Percentiles rank a stretch among this genome's conserved stretches.
These are phyloP conservation scores for Micrasema longulum DNA, from an alignment of 1,140 invertebrate species.

Conservation along the genomic window DNA sequence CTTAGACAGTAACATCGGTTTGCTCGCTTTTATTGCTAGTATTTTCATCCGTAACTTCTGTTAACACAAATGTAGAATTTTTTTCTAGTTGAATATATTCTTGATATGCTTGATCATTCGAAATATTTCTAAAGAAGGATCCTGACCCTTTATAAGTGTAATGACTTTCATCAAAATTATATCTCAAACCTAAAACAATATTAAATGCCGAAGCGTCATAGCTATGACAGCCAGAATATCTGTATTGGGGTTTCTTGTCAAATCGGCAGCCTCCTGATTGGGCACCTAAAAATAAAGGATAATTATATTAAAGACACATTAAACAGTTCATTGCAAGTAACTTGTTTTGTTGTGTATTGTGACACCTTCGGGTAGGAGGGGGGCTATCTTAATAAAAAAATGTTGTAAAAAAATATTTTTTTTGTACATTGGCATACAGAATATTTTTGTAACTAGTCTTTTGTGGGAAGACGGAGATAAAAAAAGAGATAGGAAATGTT, in stretches of 20 bases:
- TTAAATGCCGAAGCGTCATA: slow-evolving; percentile 93
- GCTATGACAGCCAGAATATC: slow-evolving; percentile 92
- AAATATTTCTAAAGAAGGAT: slow-evolving; percentile 44
- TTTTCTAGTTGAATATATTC: slow-evolving; percentile 52
- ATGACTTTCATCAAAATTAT: slow-evolving; percentile 75
- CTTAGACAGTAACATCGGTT: slow-evolving; percentile 37
- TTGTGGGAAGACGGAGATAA: too few species aligned
- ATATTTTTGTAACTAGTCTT: too few species aligned
- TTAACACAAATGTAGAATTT: slow-evolving; percentile 47
- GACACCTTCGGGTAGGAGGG: too few species aligned
- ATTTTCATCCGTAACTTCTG: slow-evolving; percentile 50
- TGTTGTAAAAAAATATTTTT: too few species aligned
- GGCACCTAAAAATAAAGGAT: slow-evolving; percentile 70
- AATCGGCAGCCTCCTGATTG: slow-evolving; percentile 84
- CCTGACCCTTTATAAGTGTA: slow-evolving; percentile 57
- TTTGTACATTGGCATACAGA: too few species aligned
- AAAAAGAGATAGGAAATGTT: too few species aligned
- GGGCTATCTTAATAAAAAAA: too few species aligned
- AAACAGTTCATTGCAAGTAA: neutral
- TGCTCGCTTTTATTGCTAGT: slow-evolving; percentile 51
- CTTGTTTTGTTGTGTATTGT: neutral
- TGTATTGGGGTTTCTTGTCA: slow-evolving; percentile 91
- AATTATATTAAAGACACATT: too few species aligned
- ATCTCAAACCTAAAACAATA: slow-evolving; percentile 85
- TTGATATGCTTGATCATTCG: slow-evolving; percentile 49